Evolutionary conservation across 2,888 invertebrate species (phyloP), one percentile per base, ranked within the genome.

Genomic region (Zygothrica quintamaculata): DNA sequence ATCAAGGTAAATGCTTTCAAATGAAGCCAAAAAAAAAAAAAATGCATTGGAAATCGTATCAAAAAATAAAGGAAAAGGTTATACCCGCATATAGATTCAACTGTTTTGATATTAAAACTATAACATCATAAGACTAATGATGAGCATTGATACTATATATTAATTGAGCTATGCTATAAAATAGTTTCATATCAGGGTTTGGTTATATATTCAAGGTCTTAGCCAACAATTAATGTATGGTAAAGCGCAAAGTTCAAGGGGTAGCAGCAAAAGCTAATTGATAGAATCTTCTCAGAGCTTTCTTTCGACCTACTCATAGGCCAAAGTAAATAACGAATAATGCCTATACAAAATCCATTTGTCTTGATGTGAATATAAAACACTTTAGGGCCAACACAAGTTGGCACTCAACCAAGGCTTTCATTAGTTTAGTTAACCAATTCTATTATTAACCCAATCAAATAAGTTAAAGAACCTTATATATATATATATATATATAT

Each of bases 351-450:
- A 47, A 36, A 59, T 66, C 31, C 15, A 43, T 65, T 50, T 44
- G 15, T 8, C 37, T 26, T 55, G 13, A 15, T 25, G n/a, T n/a
- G 8, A 2, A 39, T 8, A 42, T 33, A n/a, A 33, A 29, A 13
- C 16, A 26, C 31, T 34, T 29, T 12, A 18, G 9, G 3, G 39
- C 1, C 13, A 42, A 58, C 16, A 50, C 36, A 58, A 51, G 22
- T 44, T 59, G 44, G 22, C 55, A 37, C 37, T 50, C 56, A 29
- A 29, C 1, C 3, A 29, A 15, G 56, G 46, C 62, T 78, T 85
- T 82, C 65, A 85, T 85, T 85, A 78, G 79, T 72, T 78, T 75
- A 71, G 84, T 75, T 78, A 82, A 71, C 56, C 62, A n/a, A n/a
- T n/a, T 48, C 75, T 78, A 78, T 75, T 75, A 82, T 85, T 78